Conservation (phyloP, 2,797 vertebrate genomes). For the Poecilia velifera region DNA sequence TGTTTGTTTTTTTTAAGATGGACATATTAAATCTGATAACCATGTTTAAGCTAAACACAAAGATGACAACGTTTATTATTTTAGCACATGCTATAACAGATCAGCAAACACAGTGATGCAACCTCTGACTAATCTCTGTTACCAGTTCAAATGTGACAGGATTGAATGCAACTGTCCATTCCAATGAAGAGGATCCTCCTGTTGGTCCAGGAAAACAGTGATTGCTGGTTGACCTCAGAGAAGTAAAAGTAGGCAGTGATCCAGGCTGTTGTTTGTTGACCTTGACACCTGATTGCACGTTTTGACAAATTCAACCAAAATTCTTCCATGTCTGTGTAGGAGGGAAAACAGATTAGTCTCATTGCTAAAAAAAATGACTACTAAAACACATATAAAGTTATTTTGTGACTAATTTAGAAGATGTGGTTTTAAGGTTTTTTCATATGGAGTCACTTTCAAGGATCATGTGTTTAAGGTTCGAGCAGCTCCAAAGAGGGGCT, state of each 20-base stretch:
- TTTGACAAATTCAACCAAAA: constrained; percentile 37
- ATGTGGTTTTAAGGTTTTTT: constrained; percentile 1
- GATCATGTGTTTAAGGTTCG: background rate
- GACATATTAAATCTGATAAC: constrained; percentile 17
- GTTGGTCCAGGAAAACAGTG: constrained; percentile 45
- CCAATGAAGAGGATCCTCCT: constrained; percentile 18
- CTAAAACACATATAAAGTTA: constrained; percentile 28
- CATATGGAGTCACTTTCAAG: background rate
- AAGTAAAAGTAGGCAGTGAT: constrained; percentile 33
- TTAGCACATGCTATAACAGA: constrained; percentile 11
- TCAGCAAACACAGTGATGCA: constrained; percentile 39
- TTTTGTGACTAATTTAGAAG: constrained; percentile 2
- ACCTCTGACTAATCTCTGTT: constrained; percentile 31
- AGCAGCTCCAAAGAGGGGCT: background rate
- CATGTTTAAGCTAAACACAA: constrained; percentile 5
- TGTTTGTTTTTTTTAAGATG: constrained; percentile 15
- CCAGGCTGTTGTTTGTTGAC: constrained; percentile 34
- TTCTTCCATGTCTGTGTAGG: constrained; percentile 14
- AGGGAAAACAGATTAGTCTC: constrained; percentile 15
- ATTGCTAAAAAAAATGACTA: constrained; percentile 6
- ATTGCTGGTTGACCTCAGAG: constrained; percentile 45
- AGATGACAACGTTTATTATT: constrained; percentile 17
- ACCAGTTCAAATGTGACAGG: constrained; percentile 27
- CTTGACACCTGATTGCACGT: constrained; percentile 46
- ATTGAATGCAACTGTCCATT: constrained; percentile 19